Percentiles rank a stretch among this genome's conserved stretches.
Evolutionary conservation across 2,797 vertebrate genomes (phyloP).

Genomic region (Thripadectes ignobilis): DNA sequence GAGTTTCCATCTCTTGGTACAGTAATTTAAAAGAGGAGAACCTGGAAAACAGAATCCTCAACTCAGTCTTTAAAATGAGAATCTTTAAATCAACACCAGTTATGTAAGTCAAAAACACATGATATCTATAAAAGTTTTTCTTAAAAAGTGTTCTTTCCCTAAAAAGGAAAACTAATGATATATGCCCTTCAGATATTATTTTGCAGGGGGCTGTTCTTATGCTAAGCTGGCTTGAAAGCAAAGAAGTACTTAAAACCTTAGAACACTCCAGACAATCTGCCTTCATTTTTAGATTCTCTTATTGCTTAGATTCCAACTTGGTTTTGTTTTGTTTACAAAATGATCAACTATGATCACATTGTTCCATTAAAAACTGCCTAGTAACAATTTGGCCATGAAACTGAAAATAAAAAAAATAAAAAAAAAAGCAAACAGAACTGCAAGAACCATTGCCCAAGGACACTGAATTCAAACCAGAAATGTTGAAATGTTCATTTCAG

Average conservation of each 20-base stretch:
- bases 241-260: background rate
- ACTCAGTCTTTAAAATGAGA: conserved; percentile 22
- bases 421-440: background rate
- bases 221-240: background rate
- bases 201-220: background rate
- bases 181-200: background rate
- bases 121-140: background rate
- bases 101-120: background rate
- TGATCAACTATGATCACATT: background rate
- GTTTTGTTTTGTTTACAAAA: conserved; percentile 9
- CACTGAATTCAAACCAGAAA: conserved; percentile 31
- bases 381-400: background rate
- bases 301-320: background rate
- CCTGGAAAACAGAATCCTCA: background rate
- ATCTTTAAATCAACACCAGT: conserved; percentile 20
- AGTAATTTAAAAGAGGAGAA: conserved; percentile 29
- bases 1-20: conserved; percentile 49
- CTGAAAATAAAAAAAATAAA: background rate
- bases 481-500: background rate
- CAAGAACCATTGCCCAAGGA: background rate
- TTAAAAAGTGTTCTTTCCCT: background rate
- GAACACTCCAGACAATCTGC: background rate
- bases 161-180: background rate
- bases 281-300: background rate
- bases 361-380: conserved; percentile 31